Conservation (phyloP, 2,113 vertebrate genomes). For the Eretmochelys imbricata region DNA sequence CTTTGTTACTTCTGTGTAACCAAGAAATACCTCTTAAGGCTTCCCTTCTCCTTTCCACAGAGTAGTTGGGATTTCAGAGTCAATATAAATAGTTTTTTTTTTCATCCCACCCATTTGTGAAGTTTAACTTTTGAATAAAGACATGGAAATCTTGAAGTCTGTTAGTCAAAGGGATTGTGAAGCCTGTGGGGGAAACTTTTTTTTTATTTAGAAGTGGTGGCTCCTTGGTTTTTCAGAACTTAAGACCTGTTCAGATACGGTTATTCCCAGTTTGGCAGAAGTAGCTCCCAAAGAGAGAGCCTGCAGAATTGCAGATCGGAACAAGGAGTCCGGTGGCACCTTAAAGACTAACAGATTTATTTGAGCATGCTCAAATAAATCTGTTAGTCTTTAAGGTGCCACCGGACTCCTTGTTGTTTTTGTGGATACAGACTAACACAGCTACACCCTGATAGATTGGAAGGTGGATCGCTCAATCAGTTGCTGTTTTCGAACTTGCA, state of each 20-base stretch:
- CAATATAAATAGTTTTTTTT: not conserved
- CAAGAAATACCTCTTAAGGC: not conserved
- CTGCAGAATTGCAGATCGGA: not conserved
- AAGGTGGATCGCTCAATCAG: not conserved
- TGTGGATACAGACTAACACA: too few relatives aligned
- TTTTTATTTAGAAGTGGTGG: not conserved
- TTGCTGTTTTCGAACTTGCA: not conserved
- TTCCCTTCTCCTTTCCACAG: not conserved
- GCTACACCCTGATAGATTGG: not conserved
- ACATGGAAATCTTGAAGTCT: not conserved
- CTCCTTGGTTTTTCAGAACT: not conserved
- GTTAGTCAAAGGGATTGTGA: not conserved
- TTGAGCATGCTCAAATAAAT: too few relatives aligned
- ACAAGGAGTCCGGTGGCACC: not conserved
- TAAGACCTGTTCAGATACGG: not conserved
- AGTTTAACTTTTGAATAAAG: accelerated
- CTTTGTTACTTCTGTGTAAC: not conserved
- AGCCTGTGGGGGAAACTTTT: not conserved
- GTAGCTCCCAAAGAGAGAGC: not conserved
- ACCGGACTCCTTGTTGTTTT: too few relatives aligned
- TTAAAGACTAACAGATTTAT: too few relatives aligned
- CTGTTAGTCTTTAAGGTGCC: too few relatives aligned
- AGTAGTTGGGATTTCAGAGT: not conserved
- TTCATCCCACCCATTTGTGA: not conserved
- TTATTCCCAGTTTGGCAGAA: not conserved